Evolutionary conservation across 1,140 invertebrate genomes (phyloP), one percentile per base, ranked within the genome.

Genomic region (Drosophila azteca): DNA sequence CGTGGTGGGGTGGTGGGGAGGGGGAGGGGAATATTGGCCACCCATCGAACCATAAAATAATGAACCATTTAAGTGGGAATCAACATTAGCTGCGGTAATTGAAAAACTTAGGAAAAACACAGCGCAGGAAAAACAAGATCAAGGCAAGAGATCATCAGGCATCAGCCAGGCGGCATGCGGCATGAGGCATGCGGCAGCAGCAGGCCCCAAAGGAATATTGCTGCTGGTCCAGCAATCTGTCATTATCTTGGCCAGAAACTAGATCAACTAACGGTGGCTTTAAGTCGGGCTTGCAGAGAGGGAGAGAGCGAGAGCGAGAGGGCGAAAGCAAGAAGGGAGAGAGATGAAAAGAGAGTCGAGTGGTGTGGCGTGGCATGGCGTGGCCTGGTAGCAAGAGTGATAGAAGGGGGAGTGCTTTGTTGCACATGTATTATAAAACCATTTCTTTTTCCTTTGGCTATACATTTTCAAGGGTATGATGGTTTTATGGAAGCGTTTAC

Each of bases 221-320:
- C 44, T 43, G 48, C 7, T 39, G 35, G 11, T 13, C 66, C 45
- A 53, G 64, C 64, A 70, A 65, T 69, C 63, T 57, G 63, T 55
- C 79, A 80, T 80, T 80, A 80, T 55, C 57, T 63, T 31, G 50
- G 59, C 68, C 78, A 58, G 77, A 82, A 82, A 82, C 70, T 82
- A 52, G 79, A 79, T 62, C 79, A 75, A 53, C 79, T 70, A 82
- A 82, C 79, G 79, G 79, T 78, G 11, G 35, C 35, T 39, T 39
- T 39, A 4, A 39, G 35, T 39, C 11, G 11, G 3, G 11, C 35
- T 13, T 5, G 13, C 9, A 11, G 9, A 11, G 3, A 4, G 3
- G 13, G 4, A 13, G 35, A 11, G 11, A 13, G 35, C 4, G 11
- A 39, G 35, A 4, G 1, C 2, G 31, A 11, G 11, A 39, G 35